A percentile compares a stretch with the other conserved stretches of the same genome.
These are phyloP conservation scores for Aurelia sp. DNA, from an alignment of 30 jellyfish, hydroid and myxozoan species.

Conservation along the genomic window DNA sequence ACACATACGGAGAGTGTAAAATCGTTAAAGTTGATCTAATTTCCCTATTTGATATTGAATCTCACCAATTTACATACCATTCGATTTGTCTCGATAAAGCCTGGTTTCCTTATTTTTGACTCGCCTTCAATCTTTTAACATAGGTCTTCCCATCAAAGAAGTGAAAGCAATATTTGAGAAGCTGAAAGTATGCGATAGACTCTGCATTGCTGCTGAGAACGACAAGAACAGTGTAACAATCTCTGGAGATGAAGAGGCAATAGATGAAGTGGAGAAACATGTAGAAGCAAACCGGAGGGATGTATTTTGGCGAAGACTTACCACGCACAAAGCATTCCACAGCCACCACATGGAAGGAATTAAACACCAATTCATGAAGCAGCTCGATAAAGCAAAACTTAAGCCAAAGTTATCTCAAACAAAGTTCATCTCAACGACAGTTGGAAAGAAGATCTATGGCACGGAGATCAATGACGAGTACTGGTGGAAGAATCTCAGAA, in stretches of 20 bases:
- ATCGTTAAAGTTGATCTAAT: no score
- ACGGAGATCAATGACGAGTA: constrained; percentile 34
- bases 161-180: constrained; percentile 31
- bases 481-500: constrained; percentile 75
- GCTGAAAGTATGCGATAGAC: constrained; percentile 30
- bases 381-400: constrained; percentile 40
- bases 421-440: constrained; percentile 47
- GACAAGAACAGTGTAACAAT: constrained; percentile 65
- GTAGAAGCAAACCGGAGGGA: constrained; percentile 17
- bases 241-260: constrained; percentile 75
- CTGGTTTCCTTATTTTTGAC: no score
- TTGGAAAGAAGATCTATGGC: constrained; percentile 42
- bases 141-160: constrained; percentile 59
- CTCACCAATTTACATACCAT: no score
- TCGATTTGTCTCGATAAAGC: no score
- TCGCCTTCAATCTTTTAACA: no score
- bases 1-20: no score
- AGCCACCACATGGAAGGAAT: constrained; percentile 77
- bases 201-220: constrained; percentile 72
- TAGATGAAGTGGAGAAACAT: constrained; percentile 34
- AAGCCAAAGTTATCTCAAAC: constrained; percentile 26
- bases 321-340: constrained; percentile 72
- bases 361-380: constrained; percentile 28
- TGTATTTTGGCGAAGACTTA: constrained; percentile 67
- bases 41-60: no score